Conservation (phyloP, 2,888 invertebrate species). For the Leucophenga montana region DNA sequence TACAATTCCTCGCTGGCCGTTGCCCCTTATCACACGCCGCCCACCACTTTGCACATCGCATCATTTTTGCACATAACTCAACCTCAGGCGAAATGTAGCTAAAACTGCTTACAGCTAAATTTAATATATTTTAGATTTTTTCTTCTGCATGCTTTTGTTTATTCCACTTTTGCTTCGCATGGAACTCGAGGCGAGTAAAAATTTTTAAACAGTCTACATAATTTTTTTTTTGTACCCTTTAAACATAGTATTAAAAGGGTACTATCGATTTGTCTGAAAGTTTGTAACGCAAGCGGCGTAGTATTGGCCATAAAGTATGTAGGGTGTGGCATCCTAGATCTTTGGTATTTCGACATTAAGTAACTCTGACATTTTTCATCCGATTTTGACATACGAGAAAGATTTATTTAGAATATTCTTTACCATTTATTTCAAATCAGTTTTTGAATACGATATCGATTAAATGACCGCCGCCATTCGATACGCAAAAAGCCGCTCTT, state of each 20-base stretch:
- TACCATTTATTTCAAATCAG: no score
- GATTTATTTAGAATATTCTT: no score
- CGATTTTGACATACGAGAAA: no score
- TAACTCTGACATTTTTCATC: no score
- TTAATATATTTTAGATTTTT: constrained; percentile 37
- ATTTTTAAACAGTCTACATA: constrained; percentile 66
- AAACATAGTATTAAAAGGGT: no score
- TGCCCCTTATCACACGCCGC: background rate
- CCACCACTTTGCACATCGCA: background rate
- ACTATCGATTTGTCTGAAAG: background rate
- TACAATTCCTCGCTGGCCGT: background rate
- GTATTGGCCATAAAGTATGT: no score
- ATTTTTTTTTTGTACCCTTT: constrained; percentile 2
- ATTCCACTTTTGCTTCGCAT: constrained; percentile 58
- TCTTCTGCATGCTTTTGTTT: constrained; percentile 62
- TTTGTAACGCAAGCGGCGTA: no score
- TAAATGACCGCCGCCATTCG: no score
- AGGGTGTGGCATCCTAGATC: no score
- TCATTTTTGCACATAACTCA: constrained; percentile 39
- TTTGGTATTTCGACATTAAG: no score
- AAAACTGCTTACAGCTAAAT: constrained; percentile 52
- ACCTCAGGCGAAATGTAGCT: constrained; percentile 61
- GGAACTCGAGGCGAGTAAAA: constrained; percentile 64
- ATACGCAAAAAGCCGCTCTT: no score
- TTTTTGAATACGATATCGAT: no score